phyloP scores from a whole-genome alignment of 2,113 vertebrate species.

The Peromyscus polionotus region DNA sequence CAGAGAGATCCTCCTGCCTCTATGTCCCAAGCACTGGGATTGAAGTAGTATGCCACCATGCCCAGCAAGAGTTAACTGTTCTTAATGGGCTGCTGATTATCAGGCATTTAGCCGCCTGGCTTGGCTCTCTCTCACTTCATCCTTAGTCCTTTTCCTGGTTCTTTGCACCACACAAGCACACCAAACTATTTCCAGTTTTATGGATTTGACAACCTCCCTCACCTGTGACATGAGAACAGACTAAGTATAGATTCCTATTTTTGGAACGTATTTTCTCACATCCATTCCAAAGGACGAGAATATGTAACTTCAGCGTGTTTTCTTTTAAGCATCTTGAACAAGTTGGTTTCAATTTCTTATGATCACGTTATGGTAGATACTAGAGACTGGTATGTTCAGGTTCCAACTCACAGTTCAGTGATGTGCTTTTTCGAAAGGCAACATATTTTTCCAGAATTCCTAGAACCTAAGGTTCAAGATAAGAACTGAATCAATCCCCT shows the following conservation, averaged over 20 bases:
- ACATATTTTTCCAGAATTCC: background rate
- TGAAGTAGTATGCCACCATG: background rate
- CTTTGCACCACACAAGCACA: background rate
- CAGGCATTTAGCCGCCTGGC: conserved; percentile 15
- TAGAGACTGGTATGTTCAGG: background rate
- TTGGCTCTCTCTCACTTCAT: background rate
- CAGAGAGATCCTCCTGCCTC: background rate
- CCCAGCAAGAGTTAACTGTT: conserved; percentile 7
- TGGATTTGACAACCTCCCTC: background rate
- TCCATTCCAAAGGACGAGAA: background rate
- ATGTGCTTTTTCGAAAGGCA: background rate
- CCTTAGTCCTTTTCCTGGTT: background rate
- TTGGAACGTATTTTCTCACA: background rate
- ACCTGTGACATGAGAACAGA: background rate
- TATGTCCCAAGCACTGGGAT: background rate
- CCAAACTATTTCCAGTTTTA: background rate
- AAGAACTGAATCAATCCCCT: background rate
- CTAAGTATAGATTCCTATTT: background rate
- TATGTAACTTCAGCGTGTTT: background rate
- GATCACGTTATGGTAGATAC: background rate
- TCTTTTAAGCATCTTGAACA: background rate
- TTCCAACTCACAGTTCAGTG: background rate
- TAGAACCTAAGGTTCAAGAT: background rate
- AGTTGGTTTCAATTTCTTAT: background rate
- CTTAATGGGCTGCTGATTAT: conserved; percentile 20